phyloP scores from a whole-genome alignment of 2,113 vertebrate genomes.

The Echinops telfairi region DNA sequence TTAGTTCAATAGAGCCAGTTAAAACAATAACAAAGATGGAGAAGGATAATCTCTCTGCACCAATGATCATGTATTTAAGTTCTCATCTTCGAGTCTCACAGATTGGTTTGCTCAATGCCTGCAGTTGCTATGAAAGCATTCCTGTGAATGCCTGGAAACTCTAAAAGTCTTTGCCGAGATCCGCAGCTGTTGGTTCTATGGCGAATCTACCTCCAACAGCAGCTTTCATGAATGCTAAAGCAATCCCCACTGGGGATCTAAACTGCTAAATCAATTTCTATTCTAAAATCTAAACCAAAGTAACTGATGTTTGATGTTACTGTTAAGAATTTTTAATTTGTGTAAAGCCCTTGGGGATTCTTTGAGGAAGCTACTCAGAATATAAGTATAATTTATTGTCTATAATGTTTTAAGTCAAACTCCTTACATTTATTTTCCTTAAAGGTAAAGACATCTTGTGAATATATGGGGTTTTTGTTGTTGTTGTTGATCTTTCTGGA shows the following conservation, averaged over 20 bases:
- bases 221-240: conserved; percentile 29
- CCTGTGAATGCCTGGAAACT: conserved; percentile 77
- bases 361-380: conserved; percentile 51
- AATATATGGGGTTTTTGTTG: neutral
- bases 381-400: conserved; percentile 60
- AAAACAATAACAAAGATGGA: neutral
- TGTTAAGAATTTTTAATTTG: conserved; percentile 79
- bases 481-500: conserved; percentile 18
- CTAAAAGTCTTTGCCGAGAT: conserved; percentile 55
- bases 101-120: conserved; percentile 36
- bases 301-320: conserved; percentile 70
- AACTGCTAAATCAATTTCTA: conserved; percentile 75
- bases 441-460: conserved; percentile 28
- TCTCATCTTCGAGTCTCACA: neutral
- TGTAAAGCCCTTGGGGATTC: conserved; percentile 46
- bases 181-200: conserved; percentile 54
- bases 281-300: conserved; percentile 75
- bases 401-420: conserved; percentile 33
- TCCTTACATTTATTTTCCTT: conserved; percentile 37
- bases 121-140: conserved; percentile 74
- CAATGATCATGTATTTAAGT: conserved; percentile 54
- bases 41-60: neutral
- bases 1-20: neutral
- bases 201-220: neutral
- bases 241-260: conserved; percentile 60